Base-by-base conservation (phyloP, 2,113 vertebrate genomes). In the Strix aluco region DNA sequence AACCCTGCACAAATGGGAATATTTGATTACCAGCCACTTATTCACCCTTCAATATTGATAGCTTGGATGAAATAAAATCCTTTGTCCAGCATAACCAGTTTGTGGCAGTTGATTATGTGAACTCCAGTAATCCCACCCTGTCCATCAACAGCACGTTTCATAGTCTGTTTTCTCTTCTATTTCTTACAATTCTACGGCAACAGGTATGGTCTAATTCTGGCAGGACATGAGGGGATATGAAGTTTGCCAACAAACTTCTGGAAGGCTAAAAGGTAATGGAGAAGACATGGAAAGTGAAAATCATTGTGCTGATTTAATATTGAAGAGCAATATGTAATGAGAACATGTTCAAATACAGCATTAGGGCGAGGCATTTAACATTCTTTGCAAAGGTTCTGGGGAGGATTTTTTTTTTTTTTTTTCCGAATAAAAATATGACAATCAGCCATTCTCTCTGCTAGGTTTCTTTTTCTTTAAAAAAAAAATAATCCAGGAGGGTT, bases 251-350 rank as follows among this genome's bases (percentile, higher is more conserved):
- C 17, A 95, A 77, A 72, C 34, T 86, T 84, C 83, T 71, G 80
- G 85, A 93, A 96, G 47, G 34, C 42, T 66, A 58, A 81, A 63
- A 71, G 38, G 62, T 92, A 96, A 93, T 34, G 13, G 46, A 92
- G 58, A 97, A 54, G 63, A 88, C 75, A 81, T 2, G 32, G 32
- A 63, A 82, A 58, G 19, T 44, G 26, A 92, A 83, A 94, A 92
- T 19, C 1, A 32, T 51, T 69, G 20, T 71, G 34, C 63, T 96
- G 85, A 88, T 94, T 97, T 96, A 93, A 80, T 94, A 79, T 29
- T 90, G 58, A 89, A 90, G 73, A 92, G 13, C 83, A 87, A 74
- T 17, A 29, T 23, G 16, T 67, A 94, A 72, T 25, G 20, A 86
- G 83, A 82, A 59, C 59, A 84, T 91, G 58, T 73, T 92, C 57